Evolutionary conservation across 35 echinoderm and acorn worm species (phyloP), one percentile per base, ranked within the genome.

Genomic region (Amphiura filiformis): DNA sequence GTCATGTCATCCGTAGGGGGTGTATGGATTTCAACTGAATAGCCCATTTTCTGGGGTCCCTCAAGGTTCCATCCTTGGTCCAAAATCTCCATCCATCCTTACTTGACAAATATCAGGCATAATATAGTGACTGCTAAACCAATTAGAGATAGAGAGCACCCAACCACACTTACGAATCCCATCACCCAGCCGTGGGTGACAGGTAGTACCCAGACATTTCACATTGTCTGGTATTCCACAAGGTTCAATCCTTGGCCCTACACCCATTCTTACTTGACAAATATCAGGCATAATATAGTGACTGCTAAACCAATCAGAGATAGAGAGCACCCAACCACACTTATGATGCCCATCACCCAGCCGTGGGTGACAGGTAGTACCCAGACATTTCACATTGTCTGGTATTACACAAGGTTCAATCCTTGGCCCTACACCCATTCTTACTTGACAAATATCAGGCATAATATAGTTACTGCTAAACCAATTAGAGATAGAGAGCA

Each of bases 401-500:
- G 4, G 41, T 47, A 47, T 47, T 47, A 4, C 41, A n/a, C n/a
- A n/a, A n/a, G n/a, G n/a, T n/a, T n/a, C n/a, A n/a, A n/a, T n/a
- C n/a, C n/a, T n/a, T n/a, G n/a, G 41, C 41, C 41, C 41, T 47
- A 47, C 41, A 47, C n/a, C n/a, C 17, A 47, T 47, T 47, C 83
- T 85, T 61, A 85, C 83, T 61, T 85, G 23, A 85, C 56, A 64
- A 61, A 85, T 65, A 85, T 65, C 0, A 85, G 83, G 47, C 56
- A 36, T 20, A 32, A 32, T 23, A 85, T 64, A 3, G 86, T 88
- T 0, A 57, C 49, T 18, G 56, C n/a, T 42, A 88, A 35, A 37
- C 86, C 86, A 61, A 88, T 56, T 30, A 88, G 39, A 15, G 86
- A 88, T 22, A 88, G 28, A 7, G 38, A 17, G 37, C 86, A 88